Evolutionary conservation across 2,113 vertebrate species (phyloP).

Genomic region (Gasterosteus nipponicus): DNA sequence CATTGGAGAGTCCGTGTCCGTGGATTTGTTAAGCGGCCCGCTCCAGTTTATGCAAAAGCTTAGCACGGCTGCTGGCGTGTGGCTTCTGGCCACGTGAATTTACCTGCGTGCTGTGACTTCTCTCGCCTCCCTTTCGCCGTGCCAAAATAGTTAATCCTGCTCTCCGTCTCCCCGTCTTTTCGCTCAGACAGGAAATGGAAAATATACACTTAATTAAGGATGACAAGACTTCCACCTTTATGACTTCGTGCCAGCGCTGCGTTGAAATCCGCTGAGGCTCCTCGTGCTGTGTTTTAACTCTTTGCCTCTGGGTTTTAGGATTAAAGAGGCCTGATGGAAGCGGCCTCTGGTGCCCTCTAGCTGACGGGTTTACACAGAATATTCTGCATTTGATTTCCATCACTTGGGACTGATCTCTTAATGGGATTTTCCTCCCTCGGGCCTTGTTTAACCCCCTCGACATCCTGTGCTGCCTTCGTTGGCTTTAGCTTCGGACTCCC

Average conservation of each 20-base stretch:
- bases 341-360: slow-evolving; percentile 60
- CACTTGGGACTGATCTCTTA: slow-evolving; percentile 46
- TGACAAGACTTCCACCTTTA: slow-evolving; percentile 17
- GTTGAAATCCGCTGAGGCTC: too few species aligned
- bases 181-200: slow-evolving; percentile 62
- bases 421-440: slow-evolving; percentile 27
- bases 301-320: neutral
- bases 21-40: too few species aligned
- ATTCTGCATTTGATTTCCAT: neutral
- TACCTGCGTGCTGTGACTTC: slow-evolving; percentile 11
- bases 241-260: neutral
- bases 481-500: too few species aligned
- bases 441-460: slow-evolving; percentile 9
- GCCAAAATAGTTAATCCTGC: slow-evolving; percentile 6
- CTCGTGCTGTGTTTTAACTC: slow-evolving; percentile 7
- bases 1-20: too few species aligned
- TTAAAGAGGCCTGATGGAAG: neutral
- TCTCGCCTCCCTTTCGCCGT: neutral
- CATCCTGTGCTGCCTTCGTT: too few species aligned
- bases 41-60: neutral
- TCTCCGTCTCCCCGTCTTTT: slow-evolving; percentile 27
- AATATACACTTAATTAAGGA: slow-evolving; percentile 23
- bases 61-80: neutral
- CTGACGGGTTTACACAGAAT: neutral
- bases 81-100: neutral